Base-by-base conservation (phyloP, 2,113 vertebrate genomes). In the Oncorhynchus mykiss region DNA sequence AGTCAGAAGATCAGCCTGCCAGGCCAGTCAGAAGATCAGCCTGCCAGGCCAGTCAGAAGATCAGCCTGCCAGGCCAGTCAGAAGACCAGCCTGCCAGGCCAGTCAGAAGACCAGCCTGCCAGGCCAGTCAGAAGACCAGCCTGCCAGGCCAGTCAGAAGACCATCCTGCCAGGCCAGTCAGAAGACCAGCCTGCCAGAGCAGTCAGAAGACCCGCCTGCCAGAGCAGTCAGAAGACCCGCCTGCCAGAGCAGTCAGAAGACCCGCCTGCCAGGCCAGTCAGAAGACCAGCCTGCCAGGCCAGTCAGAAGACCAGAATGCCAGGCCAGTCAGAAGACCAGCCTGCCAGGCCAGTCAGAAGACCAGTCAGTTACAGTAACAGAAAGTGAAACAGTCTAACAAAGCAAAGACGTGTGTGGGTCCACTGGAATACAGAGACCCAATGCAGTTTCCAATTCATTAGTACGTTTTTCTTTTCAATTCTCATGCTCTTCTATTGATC, bases 331-430 rank as follows among this genome's bases (percentile, higher is more conserved):
- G 22, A 24, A 24, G 22, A 24, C 22, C 22, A 24, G 22, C 22
- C 22, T 24, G 22, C 22, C 22, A 24, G 22, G 22, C 22, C 22
- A 24, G 22, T 24, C 22, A 12, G 59, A 68, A 83, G 79, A 80
- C 78, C 76, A 72, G 69, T 57, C 57, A 76, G 67, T 20, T 76
- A 83, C 78, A 80, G 75, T 77, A 74, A 82, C 77, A 71, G 51
- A 60, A 18, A 70, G 48, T 75, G 22, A 76, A 82, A 77, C 16
- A 27, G 65, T 68, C 16, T 78, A 72, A 85, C 27, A 39, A 64
- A 12, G 7, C 64, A 48, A 20, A 49, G 18, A 70, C 22, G 7
- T 2, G 39, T 75, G 83, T 67, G 75, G 73, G 22, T 45, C 67
- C 45, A 68, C 67, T 74, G 24, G 20, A 13, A 73, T 49, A 29